phyloP scores from a whole-genome alignment of 92 coral and sea anemone species.

The Epizoanthus stellaris region DNA sequence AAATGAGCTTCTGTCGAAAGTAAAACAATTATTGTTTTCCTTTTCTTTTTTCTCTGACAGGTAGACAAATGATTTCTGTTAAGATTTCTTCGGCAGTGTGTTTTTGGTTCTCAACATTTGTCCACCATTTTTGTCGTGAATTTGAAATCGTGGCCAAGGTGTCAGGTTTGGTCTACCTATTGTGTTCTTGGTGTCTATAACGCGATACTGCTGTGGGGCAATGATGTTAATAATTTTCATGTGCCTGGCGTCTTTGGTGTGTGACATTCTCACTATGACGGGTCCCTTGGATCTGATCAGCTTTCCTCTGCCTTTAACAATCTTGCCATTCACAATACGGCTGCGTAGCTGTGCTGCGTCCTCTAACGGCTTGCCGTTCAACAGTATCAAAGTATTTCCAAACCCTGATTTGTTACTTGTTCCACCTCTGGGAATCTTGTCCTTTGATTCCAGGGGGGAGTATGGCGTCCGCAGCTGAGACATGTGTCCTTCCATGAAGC shows the following conservation, averaged over 20 bases:
- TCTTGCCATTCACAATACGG: slow-evolving; percentile 79
- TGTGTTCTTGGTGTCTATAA: slow-evolving; percentile 85
- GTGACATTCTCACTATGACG: slow-evolving; percentile 80
- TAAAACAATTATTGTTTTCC: too few species aligned
- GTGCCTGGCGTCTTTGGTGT: slow-evolving; percentile 82
- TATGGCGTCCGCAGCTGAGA: slow-evolving; percentile 61
- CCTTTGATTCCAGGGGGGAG: slow-evolving; percentile 69
- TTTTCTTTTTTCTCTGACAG: too few species aligned
- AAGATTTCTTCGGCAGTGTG: not conserved
- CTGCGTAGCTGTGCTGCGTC: slow-evolving; percentile 85
- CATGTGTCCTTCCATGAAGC: slow-evolving; percentile 73
- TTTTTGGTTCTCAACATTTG: not conserved
- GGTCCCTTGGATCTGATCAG: slow-evolving; percentile 94
- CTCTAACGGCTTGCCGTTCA: slow-evolving; percentile 94
- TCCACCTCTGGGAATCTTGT: slow-evolving; percentile 70
- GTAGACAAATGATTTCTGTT: too few species aligned
- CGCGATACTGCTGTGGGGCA: slow-evolving; percentile 74
- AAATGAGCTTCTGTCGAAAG: too few species aligned
- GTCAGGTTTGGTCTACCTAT: slow-evolving; percentile 61
- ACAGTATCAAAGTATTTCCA: slow-evolving; percentile 74
- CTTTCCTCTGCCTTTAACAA: slow-evolving; percentile 88
- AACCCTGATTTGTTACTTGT: slow-evolving; percentile 50
- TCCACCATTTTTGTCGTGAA: not conserved
- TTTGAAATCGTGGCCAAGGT: not conserved
- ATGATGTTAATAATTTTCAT: slow-evolving; percentile 87